Percentiles rank a stretch among this genome's conserved stretches.
Conservation (phyloP, 1,140 invertebrate species). For the Ridgeia piscesae region DNA sequence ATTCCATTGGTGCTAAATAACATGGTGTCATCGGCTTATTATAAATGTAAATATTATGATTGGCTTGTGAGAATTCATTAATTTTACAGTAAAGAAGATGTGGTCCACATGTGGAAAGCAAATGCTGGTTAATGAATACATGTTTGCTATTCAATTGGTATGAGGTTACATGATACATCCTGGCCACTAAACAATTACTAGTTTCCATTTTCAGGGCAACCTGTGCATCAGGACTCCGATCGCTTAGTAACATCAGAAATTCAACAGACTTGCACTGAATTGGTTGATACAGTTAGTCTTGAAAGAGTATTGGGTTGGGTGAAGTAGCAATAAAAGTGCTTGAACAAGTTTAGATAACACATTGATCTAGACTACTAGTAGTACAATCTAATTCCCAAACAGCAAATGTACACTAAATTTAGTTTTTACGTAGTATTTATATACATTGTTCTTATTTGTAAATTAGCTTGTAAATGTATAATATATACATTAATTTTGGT, state of each 20-base stretch:
- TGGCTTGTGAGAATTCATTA: not conserved
- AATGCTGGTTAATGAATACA: not conserved
- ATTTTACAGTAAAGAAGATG: not conserved
- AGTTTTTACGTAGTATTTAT: too few species aligned
- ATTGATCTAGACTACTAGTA: not conserved
- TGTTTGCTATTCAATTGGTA: not conserved
- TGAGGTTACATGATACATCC: not conserved
- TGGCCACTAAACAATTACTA: not conserved
- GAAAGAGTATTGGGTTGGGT: not conserved
- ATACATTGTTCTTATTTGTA: too few species aligned
- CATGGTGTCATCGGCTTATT: too few species aligned
- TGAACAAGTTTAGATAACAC: not conserved
- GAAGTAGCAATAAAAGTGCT: not conserved
- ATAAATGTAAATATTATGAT: too few species aligned
- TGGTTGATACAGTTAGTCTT: not conserved
- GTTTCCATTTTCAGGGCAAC: not conserved
- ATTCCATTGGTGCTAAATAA: too few species aligned
- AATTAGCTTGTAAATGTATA: too few species aligned
- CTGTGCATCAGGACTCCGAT: not conserved
- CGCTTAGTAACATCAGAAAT: not conserved
- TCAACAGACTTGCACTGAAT: not conserved
- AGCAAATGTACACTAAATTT: too few species aligned
- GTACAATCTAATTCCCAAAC: too few species aligned
- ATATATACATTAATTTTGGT: too few species aligned
- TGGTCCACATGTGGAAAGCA: not conserved